phyloP scores from a whole-genome alignment of 2,888 invertebrate genomes.

The Mesoligia furuncula region DNA sequence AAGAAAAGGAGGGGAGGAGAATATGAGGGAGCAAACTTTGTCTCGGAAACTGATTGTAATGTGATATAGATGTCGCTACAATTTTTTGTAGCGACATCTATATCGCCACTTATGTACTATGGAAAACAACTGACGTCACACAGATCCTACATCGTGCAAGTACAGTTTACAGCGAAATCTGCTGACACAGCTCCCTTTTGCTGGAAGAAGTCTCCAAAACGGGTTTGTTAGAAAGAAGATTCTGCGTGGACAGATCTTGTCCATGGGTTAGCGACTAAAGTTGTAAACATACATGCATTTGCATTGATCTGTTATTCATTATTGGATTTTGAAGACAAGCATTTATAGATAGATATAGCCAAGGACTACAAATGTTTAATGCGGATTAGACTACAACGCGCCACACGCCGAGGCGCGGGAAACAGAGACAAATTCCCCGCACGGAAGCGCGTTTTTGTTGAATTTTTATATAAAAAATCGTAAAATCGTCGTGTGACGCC shows the following conservation, averaged over 20 bases:
- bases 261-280: not conserved
- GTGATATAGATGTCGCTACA: too few relatives aligned
- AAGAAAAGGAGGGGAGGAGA: not conserved
- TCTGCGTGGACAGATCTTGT: not conserved
- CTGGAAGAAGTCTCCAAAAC: not conserved
- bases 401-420: not conserved
- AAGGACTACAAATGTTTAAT: not conserved
- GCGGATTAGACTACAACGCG: not conserved
- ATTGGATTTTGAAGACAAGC: not conserved
- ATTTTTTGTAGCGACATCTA: constrained; percentile 9
- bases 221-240: not conserved
- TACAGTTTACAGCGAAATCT: not conserved
- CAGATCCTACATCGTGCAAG: not conserved
- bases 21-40: not conserved
- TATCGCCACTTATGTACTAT: not conserved
- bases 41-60: not conserved
- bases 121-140: not conserved
- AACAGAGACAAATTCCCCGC: too few relatives aligned
- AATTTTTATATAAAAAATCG: too few relatives aligned
- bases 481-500: not conserved
- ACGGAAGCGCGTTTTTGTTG: too few relatives aligned
- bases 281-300: not conserved
- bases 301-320: not conserved
- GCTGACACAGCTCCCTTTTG: not conserved
- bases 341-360: not conserved